Evolutionary conservation across 2,113 vertebrate genomes (phyloP).

Genomic region (Syngnathus scovelli): DNA sequence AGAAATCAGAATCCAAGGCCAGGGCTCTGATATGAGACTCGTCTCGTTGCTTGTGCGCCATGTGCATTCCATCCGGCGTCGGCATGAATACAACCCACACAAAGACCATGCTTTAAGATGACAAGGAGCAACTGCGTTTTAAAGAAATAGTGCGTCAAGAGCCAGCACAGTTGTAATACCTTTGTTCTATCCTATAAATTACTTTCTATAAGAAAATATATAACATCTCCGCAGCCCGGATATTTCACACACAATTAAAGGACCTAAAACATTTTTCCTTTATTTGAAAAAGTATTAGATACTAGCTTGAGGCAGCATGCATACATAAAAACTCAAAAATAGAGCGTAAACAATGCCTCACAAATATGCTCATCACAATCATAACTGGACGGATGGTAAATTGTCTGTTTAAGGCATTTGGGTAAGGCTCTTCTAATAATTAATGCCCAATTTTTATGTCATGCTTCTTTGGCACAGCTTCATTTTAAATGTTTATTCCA

Average conservation of each 20-base stretch:
- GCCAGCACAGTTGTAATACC: background rate
- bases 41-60: conserved; percentile 2
- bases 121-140: conserved; percentile 7
- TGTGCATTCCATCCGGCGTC: conserved; percentile 41
- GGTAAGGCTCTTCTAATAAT: background rate
- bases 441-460: conserved; percentile 15
- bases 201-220: background rate
- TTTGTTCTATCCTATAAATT: background rate
- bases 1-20: conserved; percentile 52
- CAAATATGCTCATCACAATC: background rate
- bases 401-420: background rate
- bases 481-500: conserved; percentile 32
- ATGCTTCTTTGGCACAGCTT: conserved; percentile 21
- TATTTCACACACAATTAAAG: background rate
- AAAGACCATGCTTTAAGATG: conserved; percentile 28
- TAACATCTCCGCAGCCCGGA: background rate
- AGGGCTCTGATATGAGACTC: conserved; percentile 45
- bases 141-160: background rate
- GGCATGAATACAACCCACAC: conserved; percentile 34
- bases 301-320: conserved; percentile 9
- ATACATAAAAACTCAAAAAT: background rate
- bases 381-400: background rate
- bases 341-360: conserved; percentile 6
- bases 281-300: background rate
- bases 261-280: background rate